These are phyloP conservation scores for Haliclona indistincta DNA, from an alignment of 37 sponge, comb jelly and placozoan species.

Conservation along the genomic window DNA sequence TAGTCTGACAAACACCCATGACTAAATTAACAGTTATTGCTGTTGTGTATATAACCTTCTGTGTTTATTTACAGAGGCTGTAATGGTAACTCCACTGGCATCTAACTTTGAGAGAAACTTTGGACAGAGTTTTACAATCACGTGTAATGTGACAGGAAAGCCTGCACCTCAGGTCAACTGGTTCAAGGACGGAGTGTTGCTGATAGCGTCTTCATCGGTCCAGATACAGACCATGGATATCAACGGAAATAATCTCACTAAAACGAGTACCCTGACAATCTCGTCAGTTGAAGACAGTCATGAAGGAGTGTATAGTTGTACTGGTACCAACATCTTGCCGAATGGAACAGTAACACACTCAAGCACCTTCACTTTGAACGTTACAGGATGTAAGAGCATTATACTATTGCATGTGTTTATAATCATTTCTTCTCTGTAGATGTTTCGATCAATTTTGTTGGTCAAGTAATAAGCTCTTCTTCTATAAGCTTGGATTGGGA, in stretches of 20 bases:
- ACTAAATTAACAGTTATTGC: too few relatives aligned
- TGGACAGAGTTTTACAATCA: neutral
- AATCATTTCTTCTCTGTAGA: neutral
- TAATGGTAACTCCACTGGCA: neutral
- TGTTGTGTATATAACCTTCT: too few relatives aligned
- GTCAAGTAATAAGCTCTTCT: neutral
- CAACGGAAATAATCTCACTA: neutral
- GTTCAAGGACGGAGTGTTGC: neutral
- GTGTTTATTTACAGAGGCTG: too few relatives aligned
- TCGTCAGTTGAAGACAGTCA: neutral
- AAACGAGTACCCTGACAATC: neutral
- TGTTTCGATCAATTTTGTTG: neutral
- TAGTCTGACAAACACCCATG: too few relatives aligned
- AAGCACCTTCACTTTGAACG: neutral
- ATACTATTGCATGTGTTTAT: neutral
- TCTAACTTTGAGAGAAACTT: too few relatives aligned
- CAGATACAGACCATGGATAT: neutral
- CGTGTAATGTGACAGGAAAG: neutral
- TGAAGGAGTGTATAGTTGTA: slow-evolving; percentile 2
- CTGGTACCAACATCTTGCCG: neutral
- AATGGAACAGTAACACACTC: slow-evolving; percentile 15
- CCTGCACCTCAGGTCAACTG: neutral
- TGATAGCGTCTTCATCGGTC: neutral
- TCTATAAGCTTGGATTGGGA: slow-evolving; percentile 5
- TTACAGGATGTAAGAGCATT: slow-evolving; percentile 4